These are phyloP conservation scores for Thamnaconus septentrionalis DNA, from an alignment of 2,113 vertebrate genomes.

Conservation along the genomic window DNA sequence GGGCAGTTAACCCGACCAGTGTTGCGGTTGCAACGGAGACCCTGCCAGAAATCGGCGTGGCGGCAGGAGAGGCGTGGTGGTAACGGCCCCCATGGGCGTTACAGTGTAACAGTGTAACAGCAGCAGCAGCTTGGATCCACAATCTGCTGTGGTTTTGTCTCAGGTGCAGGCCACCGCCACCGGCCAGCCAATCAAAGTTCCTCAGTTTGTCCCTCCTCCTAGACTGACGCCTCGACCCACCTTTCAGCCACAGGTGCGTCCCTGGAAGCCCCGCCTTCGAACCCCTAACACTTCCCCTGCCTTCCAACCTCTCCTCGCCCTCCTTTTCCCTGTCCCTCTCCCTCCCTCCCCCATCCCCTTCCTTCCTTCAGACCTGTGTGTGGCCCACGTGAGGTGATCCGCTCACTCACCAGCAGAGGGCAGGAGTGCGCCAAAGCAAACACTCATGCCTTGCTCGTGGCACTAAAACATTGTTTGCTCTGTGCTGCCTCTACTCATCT, in stretches of 20 bases:
- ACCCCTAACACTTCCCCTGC: constrained; percentile 29
- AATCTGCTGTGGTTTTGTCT: constrained; percentile 75
- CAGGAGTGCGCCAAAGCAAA: constrained; percentile 56
- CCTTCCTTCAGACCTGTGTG: constrained; percentile 61
- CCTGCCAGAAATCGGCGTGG: too few species aligned
- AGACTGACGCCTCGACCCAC: constrained; percentile 96
- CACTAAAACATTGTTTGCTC: constrained; percentile 66
- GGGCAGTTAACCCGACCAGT: too few species aligned
- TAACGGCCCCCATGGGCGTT: too few species aligned
- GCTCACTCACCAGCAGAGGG: constrained; percentile 67
- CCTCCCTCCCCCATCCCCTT: not conserved
- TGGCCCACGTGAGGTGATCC: constrained; percentile 53
- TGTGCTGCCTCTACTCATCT: constrained; percentile 58
- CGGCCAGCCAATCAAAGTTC: constrained; percentile 98
- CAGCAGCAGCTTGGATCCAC: constrained; percentile 48
- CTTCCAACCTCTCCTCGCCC: too few species aligned
- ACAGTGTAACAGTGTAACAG: not conserved
- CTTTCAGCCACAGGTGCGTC: constrained; percentile 96
- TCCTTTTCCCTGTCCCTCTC: too few species aligned
- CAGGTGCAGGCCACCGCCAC: constrained; percentile 92
- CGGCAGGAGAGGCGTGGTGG: too few species aligned
- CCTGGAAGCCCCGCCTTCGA: constrained; percentile 67
- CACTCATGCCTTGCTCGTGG: constrained; percentile 60
- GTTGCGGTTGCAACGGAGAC: too few species aligned
- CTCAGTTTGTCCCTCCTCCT: constrained; percentile 99